Base-by-base conservation (phyloP, 2,113 vertebrate species). In the Lophochroa leadbeateri region DNA sequence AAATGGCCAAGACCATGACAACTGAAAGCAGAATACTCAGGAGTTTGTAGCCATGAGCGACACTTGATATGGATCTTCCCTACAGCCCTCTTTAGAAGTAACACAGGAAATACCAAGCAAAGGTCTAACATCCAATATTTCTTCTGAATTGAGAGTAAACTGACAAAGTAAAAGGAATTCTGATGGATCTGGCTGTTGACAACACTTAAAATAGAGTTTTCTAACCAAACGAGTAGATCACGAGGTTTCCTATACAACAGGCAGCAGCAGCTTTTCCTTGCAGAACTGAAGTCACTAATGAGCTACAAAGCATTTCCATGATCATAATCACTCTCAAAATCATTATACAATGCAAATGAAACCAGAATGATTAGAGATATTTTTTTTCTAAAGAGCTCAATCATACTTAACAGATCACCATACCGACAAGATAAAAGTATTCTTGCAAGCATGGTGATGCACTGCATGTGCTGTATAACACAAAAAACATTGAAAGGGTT, bases 321-420 rank as follows among this genome's bases (percentile, higher is more conserved):
- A 94, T 72, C 19, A 0, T 71, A 95, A 90, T 86, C 86, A 78
- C 86, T 88, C 85, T 90, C 64, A 83, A 86, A 96, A 96, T 93
- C 67, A 95, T 78, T 92, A 84, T 31, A 68, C 80, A 94, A 95
- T 88, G 95, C 64, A 93, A 95, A 96, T 74, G 82, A 95, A 95
- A 96, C 60, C 60, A 72, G 58, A 93, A 86, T 64, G n/a, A 92
- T 90, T 76, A 95, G 53, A 91, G 75, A 94, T n/a, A 64, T 90
- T 65, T 20, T 24, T 53, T 96, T 93, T 68, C 68, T 65, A 83
- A 93, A 88, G 88, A 70, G 52, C 49, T 78, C 88, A 79, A 93
- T 93, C 90, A 69, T 60, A 74, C 68, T 70, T 80, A 74, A 60
- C 52, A 11, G 25, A 90, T 86, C 77, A 95, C 27, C 55, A 65